These are phyloP conservation scores for Drosophila tripunctata DNA, from an alignment of 2,888 invertebrate genomes.

Conservation along the genomic window DNA sequence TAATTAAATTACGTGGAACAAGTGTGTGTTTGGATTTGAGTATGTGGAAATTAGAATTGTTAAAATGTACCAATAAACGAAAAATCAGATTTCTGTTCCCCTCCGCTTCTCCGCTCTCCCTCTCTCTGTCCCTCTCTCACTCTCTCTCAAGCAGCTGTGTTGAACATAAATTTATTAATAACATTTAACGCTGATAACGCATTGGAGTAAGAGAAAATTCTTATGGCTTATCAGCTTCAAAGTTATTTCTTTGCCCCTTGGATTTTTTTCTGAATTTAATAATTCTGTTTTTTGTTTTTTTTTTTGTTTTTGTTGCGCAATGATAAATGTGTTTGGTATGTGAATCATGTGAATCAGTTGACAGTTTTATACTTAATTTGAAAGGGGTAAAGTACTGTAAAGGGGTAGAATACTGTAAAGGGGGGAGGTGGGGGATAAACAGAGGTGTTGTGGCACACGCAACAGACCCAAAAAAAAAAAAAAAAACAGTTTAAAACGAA, in stretches of 20 bases:
- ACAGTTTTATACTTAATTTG: constrained; percentile 23
- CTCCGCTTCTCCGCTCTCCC: background rate
- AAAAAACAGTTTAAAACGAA: background rate
- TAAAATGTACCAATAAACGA: constrained; percentile 52
- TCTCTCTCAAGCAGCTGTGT: background rate
- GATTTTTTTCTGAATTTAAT: constrained; percentile 39
- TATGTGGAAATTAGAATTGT: constrained; percentile 72
- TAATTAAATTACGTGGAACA: constrained; percentile 68
- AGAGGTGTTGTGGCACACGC: constrained; percentile 16
- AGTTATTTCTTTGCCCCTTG: background rate
- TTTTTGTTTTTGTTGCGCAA: too few species aligned
- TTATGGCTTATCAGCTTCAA: constrained; percentile 51
- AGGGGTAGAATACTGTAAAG: too few species aligned
- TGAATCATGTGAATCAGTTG: constrained; percentile 40
- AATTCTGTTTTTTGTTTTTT: constrained; percentile 27
- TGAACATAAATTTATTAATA: constrained; percentile 70
- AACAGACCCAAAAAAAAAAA: constrained; percentile 5
- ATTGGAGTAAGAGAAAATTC: background rate
- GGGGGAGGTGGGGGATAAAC: too few species aligned
- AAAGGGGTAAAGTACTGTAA: background rate
- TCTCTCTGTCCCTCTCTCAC: background rate
- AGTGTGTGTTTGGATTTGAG: constrained; percentile 50
- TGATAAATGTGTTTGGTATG: constrained; percentile 64
- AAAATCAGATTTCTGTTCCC: constrained; percentile 35
- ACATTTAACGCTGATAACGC: constrained; percentile 9